Evolutionary conservation across 2,888 invertebrate species (phyloP), one percentile per base, ranked within the genome.

Genomic region (Phortica magna): DNA sequence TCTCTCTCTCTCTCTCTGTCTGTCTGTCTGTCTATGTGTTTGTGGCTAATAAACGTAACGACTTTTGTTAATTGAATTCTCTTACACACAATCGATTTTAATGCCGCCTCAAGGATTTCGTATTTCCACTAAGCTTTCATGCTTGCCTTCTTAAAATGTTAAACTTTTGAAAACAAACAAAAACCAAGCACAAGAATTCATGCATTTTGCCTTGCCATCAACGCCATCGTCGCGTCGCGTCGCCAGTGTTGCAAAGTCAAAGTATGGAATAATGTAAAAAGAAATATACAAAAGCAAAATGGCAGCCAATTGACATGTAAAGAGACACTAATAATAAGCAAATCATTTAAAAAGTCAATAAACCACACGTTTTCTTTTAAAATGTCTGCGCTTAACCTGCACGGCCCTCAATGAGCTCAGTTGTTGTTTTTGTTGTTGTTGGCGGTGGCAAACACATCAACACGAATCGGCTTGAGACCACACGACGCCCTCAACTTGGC

Each of bases 281-380:
- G 48, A 48, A 48, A 48, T 31, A 2, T 31, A 31, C 31, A 48
- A 48, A 48, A 14, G 9, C 48, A 48, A 48, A 48, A 48, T 12
- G 48, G 10, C 64, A 64, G 31, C 19, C 7, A 59, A n/a, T 14
- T n/a, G 19, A 22, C 61, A 22, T 61, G 64, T 14, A 22, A 31
- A 64, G 39, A 64, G 14, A 19, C 10, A 19, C 39, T 64, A 64
- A 64, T 64, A 14, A 48, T 14, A 22, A 61, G 61, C 68, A 22
- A 48, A 48, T 68, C 68, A 12, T 68, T 68, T 43, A 43, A 48
- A 68, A 68, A 68, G 68, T 68, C 68, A 68, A 68, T 43, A 68
- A 68, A 68, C 68, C 68, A 68, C 48, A 68, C 48, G 68, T 68
- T 68, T 68, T 68, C 22, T 55, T 9, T n/a, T 61, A 22, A 61